Conservation (phyloP, 1,140 invertebrate genomes). For the Drosophila ficusphila region DNA sequence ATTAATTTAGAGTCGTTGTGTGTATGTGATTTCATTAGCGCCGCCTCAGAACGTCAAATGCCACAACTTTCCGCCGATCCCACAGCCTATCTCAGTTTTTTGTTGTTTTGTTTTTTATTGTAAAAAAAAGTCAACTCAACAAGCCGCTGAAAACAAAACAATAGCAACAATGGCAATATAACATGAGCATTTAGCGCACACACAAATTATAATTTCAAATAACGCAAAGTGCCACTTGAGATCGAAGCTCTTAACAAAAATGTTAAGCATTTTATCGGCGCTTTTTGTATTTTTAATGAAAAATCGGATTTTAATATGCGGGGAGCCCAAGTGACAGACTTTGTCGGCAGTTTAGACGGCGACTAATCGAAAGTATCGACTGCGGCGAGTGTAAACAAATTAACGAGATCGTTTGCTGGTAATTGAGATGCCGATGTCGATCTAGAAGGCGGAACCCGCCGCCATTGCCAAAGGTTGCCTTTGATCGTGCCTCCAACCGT, state of each 20-base stretch:
- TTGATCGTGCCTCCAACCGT: slow-evolving; percentile 54
- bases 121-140: slow-evolving; percentile 20
- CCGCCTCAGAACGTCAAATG: slow-evolving; percentile 30
- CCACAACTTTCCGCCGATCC: neutral
- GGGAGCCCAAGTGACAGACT: slow-evolving; percentile 52
- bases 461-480: slow-evolving; percentile 35
- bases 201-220: slow-evolving; percentile 82
- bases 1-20: slow-evolving; percentile 63
- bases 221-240: slow-evolving; percentile 75
- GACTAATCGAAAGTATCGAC: slow-evolving; percentile 62
- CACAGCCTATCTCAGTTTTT: slow-evolving; percentile 13
- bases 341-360: slow-evolving; percentile 65
- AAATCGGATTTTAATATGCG: slow-evolving; percentile 64
- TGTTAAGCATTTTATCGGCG: slow-evolving; percentile 75
- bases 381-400: slow-evolving; percentile 75
- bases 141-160: slow-evolving; percentile 17
- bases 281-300: slow-evolving; percentile 55
- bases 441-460: slow-evolving; percentile 42
- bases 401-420: slow-evolving; percentile 76
- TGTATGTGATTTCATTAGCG: slow-evolving; percentile 75
- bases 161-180: slow-evolving; percentile 43
- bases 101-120: no score
- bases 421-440: slow-evolving; percentile 64
- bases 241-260: slow-evolving; percentile 72
- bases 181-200: slow-evolving; percentile 70